Base-by-base conservation (phyloP, 2,113 vertebrate genomes). In the Rhinolophus ferrumequinum region DNA sequence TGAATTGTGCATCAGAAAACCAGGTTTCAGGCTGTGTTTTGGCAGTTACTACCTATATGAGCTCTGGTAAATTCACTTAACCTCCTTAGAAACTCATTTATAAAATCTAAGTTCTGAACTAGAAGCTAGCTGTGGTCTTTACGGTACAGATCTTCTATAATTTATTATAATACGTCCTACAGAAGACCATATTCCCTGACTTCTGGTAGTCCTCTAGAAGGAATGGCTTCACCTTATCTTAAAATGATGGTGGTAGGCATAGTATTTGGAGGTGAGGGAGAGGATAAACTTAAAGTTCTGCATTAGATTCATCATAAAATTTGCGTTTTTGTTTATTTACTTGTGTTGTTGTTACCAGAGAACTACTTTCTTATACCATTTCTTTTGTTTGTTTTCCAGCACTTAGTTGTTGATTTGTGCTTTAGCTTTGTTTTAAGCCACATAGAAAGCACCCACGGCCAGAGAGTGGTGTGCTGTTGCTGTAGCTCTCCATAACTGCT, bases 401-500 rank as follows among this genome's bases (percentile, higher is more conserved):
- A 83, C 14, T 19, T n/a, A 54, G 7, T 50, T 33, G 70, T 28
- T 62, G 30, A 77, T 52, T 28, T 70, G 77, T 41, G 7, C 28
- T 16, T 80, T 47, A 73, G 35, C 44, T 95, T 92, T 11, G n/a
- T 75, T 75, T 54, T 47, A 88, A 93, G 52, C 9, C 50, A 16
- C 6, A 26, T 60, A 14, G 58, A 87, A 92, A 44, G 50, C 10
- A 50, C 15, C 2, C 11, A 2, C 22, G 60, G 21, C 41, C 15
- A 33, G 58, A 62, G n/a, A 80, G 13, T 62, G 75, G 18, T 10
- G 16, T 38, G 8, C 22, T 33, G 19, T 19, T 72, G n/a, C 67
- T 33, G 0, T 15, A 0, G 0, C 54, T 77, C 4, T 67, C 44
- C 16, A 19, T 1, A 10, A n/a, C 12, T 16, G 13, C 14, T 41